phyloP scores from a whole-genome alignment of 2,113 vertebrate genomes.

The Bagarius yarrelli region DNA sequence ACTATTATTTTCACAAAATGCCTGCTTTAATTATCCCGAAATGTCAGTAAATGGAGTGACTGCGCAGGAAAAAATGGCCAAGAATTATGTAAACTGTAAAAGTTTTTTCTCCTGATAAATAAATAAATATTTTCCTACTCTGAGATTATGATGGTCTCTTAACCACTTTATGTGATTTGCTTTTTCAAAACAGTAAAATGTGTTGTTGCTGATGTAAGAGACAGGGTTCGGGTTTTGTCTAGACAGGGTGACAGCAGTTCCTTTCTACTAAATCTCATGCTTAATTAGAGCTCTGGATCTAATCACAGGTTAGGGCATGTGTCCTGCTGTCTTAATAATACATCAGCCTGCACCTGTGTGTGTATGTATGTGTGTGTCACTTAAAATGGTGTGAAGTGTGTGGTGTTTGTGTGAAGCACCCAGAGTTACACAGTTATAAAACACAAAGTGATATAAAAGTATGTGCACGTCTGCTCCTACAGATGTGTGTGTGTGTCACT shows the following conservation, averaged over 20 bases:
- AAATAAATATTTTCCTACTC: background rate
- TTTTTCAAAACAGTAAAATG: background rate
- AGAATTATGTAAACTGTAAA: background rate
- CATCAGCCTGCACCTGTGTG: background rate
- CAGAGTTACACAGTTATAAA: too few relatives aligned
- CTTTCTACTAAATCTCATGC: background rate
- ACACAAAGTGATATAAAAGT: background rate
- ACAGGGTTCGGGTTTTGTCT: conserved; percentile 20
- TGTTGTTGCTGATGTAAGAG: background rate
- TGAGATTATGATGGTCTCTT: too few relatives aligned
- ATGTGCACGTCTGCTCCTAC: background rate
- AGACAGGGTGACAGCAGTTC: conserved; percentile 14
- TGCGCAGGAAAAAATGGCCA: background rate
- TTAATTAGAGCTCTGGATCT: conserved; percentile 27
- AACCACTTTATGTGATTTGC: too few relatives aligned
- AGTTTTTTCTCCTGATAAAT: background rate
- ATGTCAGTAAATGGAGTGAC: background rate
- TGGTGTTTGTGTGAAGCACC: background rate
- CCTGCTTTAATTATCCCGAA: background rate
- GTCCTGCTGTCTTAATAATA: conserved; percentile 2
- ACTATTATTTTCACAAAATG: too few relatives aligned
- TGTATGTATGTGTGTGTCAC: background rate
- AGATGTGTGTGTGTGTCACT: background rate
- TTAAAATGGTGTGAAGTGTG: background rate
- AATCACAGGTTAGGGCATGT: conserved; percentile 16